Evolutionary conservation across 2,113 vertebrate genomes (phyloP).

Genomic region (Rhinichthys klamathensis): DNA sequence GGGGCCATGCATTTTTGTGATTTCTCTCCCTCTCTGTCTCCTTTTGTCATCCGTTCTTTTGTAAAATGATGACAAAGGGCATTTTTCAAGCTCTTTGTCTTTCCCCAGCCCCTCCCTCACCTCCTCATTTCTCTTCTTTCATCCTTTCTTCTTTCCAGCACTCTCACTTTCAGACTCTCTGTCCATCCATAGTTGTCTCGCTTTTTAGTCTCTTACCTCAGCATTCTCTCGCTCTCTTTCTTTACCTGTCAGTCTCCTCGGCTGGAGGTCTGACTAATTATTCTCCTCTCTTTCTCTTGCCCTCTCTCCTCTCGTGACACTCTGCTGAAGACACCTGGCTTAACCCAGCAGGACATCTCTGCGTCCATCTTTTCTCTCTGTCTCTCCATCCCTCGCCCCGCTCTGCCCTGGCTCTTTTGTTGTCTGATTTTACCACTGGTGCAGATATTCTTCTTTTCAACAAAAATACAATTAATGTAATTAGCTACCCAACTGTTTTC

Average conservation of each 20-base stretch:
- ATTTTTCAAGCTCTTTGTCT: conserved; percentile 66
- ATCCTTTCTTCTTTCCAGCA: conserved; percentile 45
- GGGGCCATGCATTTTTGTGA: conserved; percentile 30
- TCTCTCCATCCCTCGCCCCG: conserved; percentile 17
- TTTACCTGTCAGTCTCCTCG: conserved; percentile 60
- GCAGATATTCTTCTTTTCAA: neutral
- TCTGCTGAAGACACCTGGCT: conserved; percentile 67
- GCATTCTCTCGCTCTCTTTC: conserved; percentile 39
- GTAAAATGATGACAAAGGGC: conserved; percentile 69
- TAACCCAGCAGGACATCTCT: conserved; percentile 62
- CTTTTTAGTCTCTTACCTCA: conserved; percentile 48
- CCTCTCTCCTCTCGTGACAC: conserved; percentile 17
- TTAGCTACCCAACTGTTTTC: too few species aligned
- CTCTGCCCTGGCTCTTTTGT: conserved; percentile 23
- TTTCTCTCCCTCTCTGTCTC: conserved; percentile 47
- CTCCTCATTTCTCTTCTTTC: conserved; percentile 46
- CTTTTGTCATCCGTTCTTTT: conserved; percentile 52
- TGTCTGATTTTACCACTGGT: conserved; percentile 24
- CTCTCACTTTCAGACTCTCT: conserved; percentile 39
- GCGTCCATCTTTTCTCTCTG: conserved; percentile 40
- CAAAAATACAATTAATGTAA: too few species aligned
- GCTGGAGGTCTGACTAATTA: conserved; percentile 67
- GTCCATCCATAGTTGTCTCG: conserved; percentile 51
- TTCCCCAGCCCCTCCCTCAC: conserved; percentile 56
- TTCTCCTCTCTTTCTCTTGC: conserved; percentile 41